A percentile compares a stretch with the other conserved stretches of the same genome.
Evolutionary conservation across 2,797 vertebrate genomes (phyloP).

Genomic region (Fundulus diaphanus): DNA sequence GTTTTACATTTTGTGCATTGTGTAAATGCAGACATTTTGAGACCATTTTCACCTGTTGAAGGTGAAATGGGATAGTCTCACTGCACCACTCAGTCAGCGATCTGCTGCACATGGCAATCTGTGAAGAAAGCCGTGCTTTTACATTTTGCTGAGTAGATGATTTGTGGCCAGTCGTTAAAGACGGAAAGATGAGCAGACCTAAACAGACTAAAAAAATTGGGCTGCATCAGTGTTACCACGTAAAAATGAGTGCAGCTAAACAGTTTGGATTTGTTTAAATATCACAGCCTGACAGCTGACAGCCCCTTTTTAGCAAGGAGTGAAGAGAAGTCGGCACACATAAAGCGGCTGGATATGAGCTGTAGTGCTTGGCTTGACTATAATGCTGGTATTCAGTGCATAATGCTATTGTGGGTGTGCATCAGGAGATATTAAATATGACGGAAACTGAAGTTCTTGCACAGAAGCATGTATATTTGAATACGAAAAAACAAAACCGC

Average conservation of each 20-base stretch:
- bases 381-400: background rate
- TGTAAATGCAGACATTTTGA: background rate
- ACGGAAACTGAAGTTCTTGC: background rate
- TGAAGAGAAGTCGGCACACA: background rate
- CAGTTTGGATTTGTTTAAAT: slow-evolving; percentile 11
- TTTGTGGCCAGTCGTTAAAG: background rate
- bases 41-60: background rate
- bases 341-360: slow-evolving; percentile 7
- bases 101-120: background rate
- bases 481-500: background rate
- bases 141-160: background rate
- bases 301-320: slow-evolving; percentile 5
- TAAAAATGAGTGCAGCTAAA: background rate
- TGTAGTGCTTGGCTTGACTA: background rate
- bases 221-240: background rate
- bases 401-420: slow-evolving; percentile 6
- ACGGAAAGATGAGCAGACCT: background rate
- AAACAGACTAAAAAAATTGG: background rate
- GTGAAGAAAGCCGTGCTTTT: background rate
- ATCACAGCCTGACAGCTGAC: background rate
- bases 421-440: slow-evolving; percentile 6
- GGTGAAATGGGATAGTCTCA: background rate
- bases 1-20: background rate
- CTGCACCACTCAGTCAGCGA: background rate
- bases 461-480: background rate